phyloP scores from a whole-genome alignment of 2,888 invertebrate genomes.

The Noctua comes region DNA sequence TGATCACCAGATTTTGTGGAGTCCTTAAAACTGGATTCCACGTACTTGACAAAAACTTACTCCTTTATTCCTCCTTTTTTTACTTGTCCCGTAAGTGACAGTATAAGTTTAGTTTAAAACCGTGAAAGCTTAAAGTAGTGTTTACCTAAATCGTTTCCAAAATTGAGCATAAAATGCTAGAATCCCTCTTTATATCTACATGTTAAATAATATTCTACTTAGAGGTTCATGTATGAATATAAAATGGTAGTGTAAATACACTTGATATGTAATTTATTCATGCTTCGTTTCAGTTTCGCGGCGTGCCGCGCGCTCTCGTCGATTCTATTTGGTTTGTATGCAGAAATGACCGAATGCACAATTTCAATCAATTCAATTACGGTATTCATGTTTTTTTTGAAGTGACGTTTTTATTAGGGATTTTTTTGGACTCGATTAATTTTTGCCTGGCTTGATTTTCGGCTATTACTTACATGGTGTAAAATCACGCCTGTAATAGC shows the following conservation, averaged over 20 bases:
- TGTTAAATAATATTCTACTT: slow-evolving; percentile 30
- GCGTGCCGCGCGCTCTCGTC: slow-evolving; percentile 47
- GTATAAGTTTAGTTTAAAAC: no score
- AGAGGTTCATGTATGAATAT: slow-evolving; percentile 33
- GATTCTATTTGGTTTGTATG: slow-evolving; percentile 46
- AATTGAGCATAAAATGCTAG: neutral
- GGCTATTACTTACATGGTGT: neutral
- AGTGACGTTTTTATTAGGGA: neutral
- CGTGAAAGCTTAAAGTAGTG: no score
- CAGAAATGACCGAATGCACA: slow-evolving; percentile 40
- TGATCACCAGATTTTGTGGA: no score
- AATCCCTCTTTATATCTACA: neutral
- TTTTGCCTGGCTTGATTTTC: neutral
- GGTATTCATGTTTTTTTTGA: neutral
- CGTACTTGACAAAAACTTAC: no score
- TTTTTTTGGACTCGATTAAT: neutral
- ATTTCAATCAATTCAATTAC: slow-evolving; percentile 38
- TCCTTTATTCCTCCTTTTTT: no score
- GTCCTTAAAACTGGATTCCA: no score
- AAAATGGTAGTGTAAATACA: slow-evolving; percentile 59
- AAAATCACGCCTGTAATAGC: neutral
- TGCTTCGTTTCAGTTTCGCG: slow-evolving; percentile 62
- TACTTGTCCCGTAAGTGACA: no score
- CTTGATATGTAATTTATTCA: slow-evolving; percentile 63
- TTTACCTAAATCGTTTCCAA: neutral